These are phyloP conservation scores for Hydractinia echinata DNA, from an alignment of 30 jellyfish, hydroid and myxozoan species.

Conservation along the genomic window DNA sequence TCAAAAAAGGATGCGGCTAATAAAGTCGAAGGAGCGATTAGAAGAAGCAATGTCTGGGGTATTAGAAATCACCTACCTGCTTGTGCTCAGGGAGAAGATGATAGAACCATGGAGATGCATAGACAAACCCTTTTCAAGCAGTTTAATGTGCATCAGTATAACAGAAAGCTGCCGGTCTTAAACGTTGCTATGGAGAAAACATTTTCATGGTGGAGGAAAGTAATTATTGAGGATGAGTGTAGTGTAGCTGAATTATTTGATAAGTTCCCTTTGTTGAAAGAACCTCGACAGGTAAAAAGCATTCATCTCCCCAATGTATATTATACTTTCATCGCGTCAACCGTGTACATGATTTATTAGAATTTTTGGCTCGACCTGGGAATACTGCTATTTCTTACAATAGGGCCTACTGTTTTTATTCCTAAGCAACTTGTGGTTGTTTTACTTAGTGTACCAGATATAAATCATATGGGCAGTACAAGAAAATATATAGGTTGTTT, in stretches of 20 bases:
- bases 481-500: background rate
- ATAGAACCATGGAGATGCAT: background rate
- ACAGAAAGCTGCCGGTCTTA: background rate
- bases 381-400: too few species aligned
- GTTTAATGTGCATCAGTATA: background rate
- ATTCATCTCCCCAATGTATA: too few species aligned
- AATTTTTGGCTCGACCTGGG: too few species aligned
- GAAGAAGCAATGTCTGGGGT: background rate
- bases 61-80: background rate
- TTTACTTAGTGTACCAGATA: too few species aligned
- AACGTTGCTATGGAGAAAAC: background rate
- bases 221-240: background rate
- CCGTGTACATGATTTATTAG: too few species aligned
- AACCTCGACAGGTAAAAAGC: background rate
- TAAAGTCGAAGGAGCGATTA: background rate
- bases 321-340: too few species aligned
- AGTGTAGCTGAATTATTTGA: background rate
- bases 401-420: too few species aligned
- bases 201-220: background rate
- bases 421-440: too few species aligned
- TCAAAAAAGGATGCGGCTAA: background rate
- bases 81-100: background rate
- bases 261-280: background rate
- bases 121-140: background rate
- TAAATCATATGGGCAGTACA: background rate